These are phyloP conservation scores for Neocrepidodera transversa DNA, from an alignment of 2,888 invertebrate genomes.

Conservation along the genomic window DNA sequence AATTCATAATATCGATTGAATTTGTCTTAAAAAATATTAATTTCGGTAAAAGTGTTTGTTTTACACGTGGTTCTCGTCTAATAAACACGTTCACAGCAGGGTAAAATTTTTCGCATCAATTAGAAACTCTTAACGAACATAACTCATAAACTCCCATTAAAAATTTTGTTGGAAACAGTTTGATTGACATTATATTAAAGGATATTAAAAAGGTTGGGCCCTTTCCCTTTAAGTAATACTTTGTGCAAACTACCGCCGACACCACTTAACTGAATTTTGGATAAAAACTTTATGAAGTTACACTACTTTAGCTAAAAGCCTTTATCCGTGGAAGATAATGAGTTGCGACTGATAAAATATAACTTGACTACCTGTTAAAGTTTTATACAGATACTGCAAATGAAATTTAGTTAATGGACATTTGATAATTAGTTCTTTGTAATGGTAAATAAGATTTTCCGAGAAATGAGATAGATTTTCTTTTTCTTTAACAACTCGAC, in stretches of 20 bases:
- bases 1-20: constrained; percentile 13
- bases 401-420: too few relatives aligned
- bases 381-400: too few relatives aligned
- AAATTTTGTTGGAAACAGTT: background rate
- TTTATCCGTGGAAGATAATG: background rate
- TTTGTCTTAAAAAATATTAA: constrained; percentile 1
- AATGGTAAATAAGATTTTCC: too few relatives aligned
- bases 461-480: too few relatives aligned
- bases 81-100: too few relatives aligned
- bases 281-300: background rate
- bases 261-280: background rate
- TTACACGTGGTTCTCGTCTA: too few relatives aligned
- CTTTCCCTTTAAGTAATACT: constrained; percentile 1
- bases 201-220: background rate
- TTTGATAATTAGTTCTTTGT: too few relatives aligned
- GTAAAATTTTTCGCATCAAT: too few relatives aligned
- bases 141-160: background rate
- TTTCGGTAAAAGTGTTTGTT: too few relatives aligned
- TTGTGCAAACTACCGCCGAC: background rate
- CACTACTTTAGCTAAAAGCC: constrained; percentile 2
- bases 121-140: background rate
- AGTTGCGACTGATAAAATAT: background rate
- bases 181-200: constrained; percentile 2
- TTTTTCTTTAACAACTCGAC: too few relatives aligned
- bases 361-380: background rate